Evolutionary conservation across 92 coral and sea anemone species (phyloP).

Genomic region (Pocillopora grandis): DNA sequence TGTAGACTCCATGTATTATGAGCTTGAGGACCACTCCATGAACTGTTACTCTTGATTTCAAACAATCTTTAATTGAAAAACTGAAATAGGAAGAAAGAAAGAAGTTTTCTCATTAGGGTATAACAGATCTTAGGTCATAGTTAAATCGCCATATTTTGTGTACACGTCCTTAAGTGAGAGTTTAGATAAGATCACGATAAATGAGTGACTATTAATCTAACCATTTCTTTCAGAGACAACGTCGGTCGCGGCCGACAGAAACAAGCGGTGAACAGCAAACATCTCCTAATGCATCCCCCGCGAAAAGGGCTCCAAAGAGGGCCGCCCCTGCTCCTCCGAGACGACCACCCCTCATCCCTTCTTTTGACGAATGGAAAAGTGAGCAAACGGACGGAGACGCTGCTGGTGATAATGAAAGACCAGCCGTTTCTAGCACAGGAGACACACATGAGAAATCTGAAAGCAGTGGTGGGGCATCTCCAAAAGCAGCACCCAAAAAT

Average conservation of each 20-base stretch:
- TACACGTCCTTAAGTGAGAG: too few relatives aligned
- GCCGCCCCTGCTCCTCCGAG: slow-evolving; percentile 53
- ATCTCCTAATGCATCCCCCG: slow-evolving; percentile 41
- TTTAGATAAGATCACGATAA: too few relatives aligned
- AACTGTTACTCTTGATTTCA: too few relatives aligned
- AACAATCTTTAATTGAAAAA: too few relatives aligned
- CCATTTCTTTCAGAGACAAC: slow-evolving; percentile 34
- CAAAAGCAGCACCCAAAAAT: slow-evolving; percentile 1
- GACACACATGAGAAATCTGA: not conserved
- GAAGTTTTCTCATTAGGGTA: too few relatives aligned
- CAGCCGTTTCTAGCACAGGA: slow-evolving; percentile 21
- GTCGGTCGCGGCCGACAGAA: slow-evolving; percentile 29
- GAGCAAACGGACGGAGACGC: not conserved
- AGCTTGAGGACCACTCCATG: too few relatives aligned
- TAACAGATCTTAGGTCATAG: too few relatives aligned
- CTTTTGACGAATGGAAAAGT: slow-evolving; percentile 86
- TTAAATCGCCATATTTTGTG: too few relatives aligned
- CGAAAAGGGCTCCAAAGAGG: slow-evolving; percentile 34
- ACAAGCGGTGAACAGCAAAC: slow-evolving; percentile 11
- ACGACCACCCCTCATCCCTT: slow-evolving; percentile 71
- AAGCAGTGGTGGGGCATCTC: slow-evolving; percentile 5
- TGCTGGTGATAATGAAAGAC: slow-evolving; percentile 21
- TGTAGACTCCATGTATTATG: too few relatives aligned
- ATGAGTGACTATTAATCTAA: not conserved
- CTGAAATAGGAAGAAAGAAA: too few relatives aligned